Evolutionary conservation across 2,113 vertebrate species (phyloP).

Genomic region (Phycodurus eques): DNA sequence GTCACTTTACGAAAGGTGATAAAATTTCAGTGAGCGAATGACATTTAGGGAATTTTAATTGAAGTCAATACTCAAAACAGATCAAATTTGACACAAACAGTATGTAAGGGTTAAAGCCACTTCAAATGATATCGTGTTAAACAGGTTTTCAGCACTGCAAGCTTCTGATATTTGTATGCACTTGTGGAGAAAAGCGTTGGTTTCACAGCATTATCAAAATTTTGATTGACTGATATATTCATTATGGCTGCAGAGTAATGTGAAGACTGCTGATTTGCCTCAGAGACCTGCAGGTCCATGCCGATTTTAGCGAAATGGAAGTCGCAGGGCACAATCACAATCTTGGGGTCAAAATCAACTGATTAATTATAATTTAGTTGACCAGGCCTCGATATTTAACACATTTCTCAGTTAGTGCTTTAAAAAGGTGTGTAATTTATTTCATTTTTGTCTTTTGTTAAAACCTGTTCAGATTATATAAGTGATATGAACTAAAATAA

Average conservation of each 20-base stretch:
- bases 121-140: conserved; percentile 6
- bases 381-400: conserved; percentile 65
- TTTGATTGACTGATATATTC: conserved; percentile 75
- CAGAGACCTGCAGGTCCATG: conserved; percentile 66
- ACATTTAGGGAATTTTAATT: not conserved
- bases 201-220: conserved; percentile 58
- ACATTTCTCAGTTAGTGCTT: conserved; percentile 49
- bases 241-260: conserved; percentile 66
- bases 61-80: no score
- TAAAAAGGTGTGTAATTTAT: no score
- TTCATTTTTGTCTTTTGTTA: no score
- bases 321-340: conserved; percentile 66
- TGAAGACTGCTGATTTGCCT: conserved; percentile 69
- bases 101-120: conserved; percentile 16
- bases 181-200: conserved; percentile 47
- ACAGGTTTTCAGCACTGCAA: conserved; percentile 15
- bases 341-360: conserved; percentile 71
- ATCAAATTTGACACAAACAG: no score
- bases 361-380: conserved; percentile 70
- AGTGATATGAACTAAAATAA: no score
- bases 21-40: not conserved
- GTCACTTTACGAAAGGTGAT: not conserved
- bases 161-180: conserved; percentile 53
- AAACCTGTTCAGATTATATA: no score
- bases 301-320: conserved; percentile 67